Conservation (phyloP, 2,113 vertebrate species). For the Cyanoderma ruficeps region DNA sequence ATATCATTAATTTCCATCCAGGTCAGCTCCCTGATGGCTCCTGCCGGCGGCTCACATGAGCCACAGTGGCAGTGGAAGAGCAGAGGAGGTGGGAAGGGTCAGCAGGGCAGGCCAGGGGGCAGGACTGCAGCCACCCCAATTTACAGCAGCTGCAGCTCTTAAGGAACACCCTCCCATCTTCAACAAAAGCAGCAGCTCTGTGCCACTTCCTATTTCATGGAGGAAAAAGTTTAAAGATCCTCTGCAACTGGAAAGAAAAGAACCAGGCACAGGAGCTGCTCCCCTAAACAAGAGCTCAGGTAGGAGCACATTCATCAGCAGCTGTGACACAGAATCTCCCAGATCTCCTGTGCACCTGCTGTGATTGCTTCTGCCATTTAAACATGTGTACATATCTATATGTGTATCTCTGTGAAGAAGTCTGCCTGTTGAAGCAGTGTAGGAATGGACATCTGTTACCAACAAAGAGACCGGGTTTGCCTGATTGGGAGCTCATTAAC, state of each 20-base stretch:
- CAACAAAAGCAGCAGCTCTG: background rate
- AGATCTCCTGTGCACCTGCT: background rate
- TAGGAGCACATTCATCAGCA: fast-evolving
- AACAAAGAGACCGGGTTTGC: fast-evolving
- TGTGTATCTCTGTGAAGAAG: background rate
- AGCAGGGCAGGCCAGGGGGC: background rate
- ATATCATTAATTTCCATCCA: background rate
- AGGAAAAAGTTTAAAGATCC: background rate
- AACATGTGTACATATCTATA: background rate
- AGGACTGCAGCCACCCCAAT: background rate
- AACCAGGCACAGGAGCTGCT: background rate
- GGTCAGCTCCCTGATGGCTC: conserved; percentile 23
- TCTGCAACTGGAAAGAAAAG: background rate
- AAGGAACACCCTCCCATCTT: background rate
- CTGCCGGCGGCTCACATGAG: background rate
- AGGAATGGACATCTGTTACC: background rate
- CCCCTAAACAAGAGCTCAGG: background rate
- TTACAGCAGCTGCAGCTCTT: background rate
- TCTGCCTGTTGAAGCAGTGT: background rate
- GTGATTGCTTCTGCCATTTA: no score
- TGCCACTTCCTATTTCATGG: fast-evolving
- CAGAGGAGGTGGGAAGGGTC: background rate
- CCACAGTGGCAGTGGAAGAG: background rate
- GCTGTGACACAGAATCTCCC: background rate
- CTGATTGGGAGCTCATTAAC: background rate